Conservation (phyloP, 2,113 vertebrate genomes). For the Sigmodon hispidus region DNA sequence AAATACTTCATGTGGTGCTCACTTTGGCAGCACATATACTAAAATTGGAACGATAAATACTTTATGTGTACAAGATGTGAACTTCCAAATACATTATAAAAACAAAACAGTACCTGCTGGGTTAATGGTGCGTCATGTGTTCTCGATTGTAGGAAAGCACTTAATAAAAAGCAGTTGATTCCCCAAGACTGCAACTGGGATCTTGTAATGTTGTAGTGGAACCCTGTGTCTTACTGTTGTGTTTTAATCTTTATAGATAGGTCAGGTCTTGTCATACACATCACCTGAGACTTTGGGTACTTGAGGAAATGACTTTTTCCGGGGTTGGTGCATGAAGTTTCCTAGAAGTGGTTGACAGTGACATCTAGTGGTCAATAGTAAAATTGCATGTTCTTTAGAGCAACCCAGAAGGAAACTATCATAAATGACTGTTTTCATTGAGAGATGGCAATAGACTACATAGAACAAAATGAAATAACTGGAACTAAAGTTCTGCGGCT, state of each 20-base stretch:
- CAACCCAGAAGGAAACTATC: background rate
- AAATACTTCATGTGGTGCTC: background rate
- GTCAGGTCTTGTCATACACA: background rate
- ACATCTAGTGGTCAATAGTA: conserved; percentile 53
- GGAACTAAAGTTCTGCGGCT: background rate
- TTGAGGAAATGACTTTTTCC: background rate
- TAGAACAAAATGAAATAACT: background rate
- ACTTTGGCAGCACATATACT: too few species aligned
- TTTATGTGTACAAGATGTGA: background rate
- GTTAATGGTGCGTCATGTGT: background rate
- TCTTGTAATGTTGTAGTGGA: background rate
- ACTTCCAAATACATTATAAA: background rate
- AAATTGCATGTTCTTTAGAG: conserved; percentile 26
- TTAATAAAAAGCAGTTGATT: background rate
- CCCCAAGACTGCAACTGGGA: background rate
- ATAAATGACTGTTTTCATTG: background rate
- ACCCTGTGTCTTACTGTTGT: background rate
- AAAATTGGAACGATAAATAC: background rate
- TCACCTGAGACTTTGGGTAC: background rate
- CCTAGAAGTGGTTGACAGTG: conserved; percentile 34
- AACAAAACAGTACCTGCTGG: background rate
- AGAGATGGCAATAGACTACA: background rate
- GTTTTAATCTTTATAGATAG: background rate
- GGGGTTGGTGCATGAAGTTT: background rate
- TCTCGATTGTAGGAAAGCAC: background rate